Evolutionary conservation across 53 echinoderm and acorn worm species (phyloP), one percentile per base, ranked within the genome.

Genomic region (Antedon mediterranea): DNA sequence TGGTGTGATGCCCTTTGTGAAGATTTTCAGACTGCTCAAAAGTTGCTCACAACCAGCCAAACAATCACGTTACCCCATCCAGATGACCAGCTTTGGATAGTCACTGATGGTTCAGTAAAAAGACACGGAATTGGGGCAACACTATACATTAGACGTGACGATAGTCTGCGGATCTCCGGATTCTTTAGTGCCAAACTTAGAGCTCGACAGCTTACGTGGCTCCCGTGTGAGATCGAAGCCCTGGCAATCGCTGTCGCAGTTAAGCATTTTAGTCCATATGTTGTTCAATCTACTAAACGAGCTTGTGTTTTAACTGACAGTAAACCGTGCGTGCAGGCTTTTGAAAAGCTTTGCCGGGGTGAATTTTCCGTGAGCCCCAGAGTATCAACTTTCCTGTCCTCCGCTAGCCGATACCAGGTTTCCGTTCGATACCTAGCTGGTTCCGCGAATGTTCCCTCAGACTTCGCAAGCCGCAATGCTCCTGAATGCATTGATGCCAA

Each of bases 351-450:
- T n/a, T n/a, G n/a, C n/a, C n/a, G n/a, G n/a, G n/a, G n/a, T n/a
- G n/a, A n/a, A 32, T 84, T 88, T 41, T 88, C 92, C 26, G 82
- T 85, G 0, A 89, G 87, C 32, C 87, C 84, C 0, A 75, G 83
- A 2, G 78, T 87, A 8, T 72, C 82, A 28, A 79, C 84, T 0
- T 87, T 93, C 72, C 43, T 86, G 1, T 89, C 81, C 0, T 88
- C 78, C 0, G 88, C 81, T 3, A 81, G 81, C 44, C 78, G 82
- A 13, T 86, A 33, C 37, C 86, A 86, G 33, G 86, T 78, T 0
- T 32, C 82, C 20, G 71, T 86, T 0, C 28, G 79, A 15, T 82
- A 86, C 31, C 76, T 82, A 26, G 81, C 71, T 31, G 88, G 87
- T 0, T 82, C 84, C 0, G 86, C 77, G 23, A 88, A 88, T 29